Percentiles rank a stretch among this genome's conserved stretches.
Conservation (phyloP, 2,113 vertebrate genomes). For the Scortum barcoo region DNA sequence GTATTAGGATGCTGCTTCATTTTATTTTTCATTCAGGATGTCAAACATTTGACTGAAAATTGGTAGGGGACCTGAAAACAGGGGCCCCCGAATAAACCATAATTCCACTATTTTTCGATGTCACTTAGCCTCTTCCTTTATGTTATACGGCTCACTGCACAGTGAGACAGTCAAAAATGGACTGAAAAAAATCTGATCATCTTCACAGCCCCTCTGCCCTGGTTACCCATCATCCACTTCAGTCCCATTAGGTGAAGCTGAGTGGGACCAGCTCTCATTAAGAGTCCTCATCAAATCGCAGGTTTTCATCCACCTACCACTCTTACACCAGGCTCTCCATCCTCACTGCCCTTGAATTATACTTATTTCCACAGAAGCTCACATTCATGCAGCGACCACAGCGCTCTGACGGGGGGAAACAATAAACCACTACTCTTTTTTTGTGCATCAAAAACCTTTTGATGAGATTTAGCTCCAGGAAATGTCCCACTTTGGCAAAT, state of each 20-base stretch:
- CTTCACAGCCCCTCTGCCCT: constrained; percentile 50
- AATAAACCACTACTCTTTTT: constrained; percentile 32
- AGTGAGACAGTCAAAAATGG: constrained; percentile 27
- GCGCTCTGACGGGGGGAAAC: constrained; percentile 21
- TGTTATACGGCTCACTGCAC: constrained; percentile 30
- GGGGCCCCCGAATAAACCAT: background rate
- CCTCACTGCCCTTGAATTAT: constrained; percentile 43
- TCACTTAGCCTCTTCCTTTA: constrained; percentile 21
- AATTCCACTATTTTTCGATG: background rate
- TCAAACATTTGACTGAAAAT: background rate
- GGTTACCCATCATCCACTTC: constrained; percentile 70
- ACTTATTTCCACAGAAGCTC: constrained; percentile 30
- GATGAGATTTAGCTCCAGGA: constrained; percentile 12
- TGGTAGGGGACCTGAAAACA: background rate
- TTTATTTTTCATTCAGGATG: background rate
- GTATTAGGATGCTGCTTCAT: background rate
- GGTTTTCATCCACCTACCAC: constrained; percentile 67
- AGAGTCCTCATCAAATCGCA: constrained; percentile 57
- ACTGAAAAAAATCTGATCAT: constrained; percentile 49
- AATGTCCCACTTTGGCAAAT: constrained; percentile 23
- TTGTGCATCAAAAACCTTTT: constrained; percentile 31
- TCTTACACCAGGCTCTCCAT: constrained; percentile 52
- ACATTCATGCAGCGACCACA: constrained; percentile 25
- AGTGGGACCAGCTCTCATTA: constrained; percentile 57
- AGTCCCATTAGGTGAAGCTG: constrained; percentile 66